Evolutionary conservation across 2,888 invertebrate genomes (phyloP).

Genomic region (Eremobia ochroleuca): DNA sequence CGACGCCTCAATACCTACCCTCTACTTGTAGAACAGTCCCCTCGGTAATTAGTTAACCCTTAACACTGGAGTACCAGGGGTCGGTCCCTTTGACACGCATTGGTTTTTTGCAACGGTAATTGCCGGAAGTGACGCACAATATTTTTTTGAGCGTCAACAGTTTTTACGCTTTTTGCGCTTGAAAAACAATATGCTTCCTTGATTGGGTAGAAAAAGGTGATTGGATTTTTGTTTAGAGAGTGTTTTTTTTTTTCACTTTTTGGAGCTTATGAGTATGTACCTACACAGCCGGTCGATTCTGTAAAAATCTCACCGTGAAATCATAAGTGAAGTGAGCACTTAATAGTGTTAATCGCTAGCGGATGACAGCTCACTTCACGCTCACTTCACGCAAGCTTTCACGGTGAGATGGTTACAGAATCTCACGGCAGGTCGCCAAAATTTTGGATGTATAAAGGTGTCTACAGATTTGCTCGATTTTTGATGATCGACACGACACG

Average conservation of each 20-base stretch:
- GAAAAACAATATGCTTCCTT: constrained; percentile 52
- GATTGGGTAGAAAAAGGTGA: constrained; percentile 31
- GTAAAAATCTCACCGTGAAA: too few species aligned
- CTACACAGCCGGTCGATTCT: too few species aligned
- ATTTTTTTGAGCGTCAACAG: constrained; percentile 68
- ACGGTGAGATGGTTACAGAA: too few species aligned
- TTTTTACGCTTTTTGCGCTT: constrained; percentile 69
- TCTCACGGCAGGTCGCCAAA: neutral
- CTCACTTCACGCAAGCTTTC: too few species aligned
- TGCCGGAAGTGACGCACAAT: constrained; percentile 66
- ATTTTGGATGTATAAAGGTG: neutral
- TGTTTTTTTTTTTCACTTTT: constrained; percentile 3
- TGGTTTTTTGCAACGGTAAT: constrained; percentile 62
- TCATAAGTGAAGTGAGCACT: too few species aligned
- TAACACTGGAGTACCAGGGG: constrained; percentile 53
- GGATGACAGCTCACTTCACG: too few species aligned
- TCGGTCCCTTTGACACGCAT: constrained; percentile 40
- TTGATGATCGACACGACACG: neutral
- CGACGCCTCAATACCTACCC: constrained; percentile 31
- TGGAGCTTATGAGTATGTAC: too few species aligned
- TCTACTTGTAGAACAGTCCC: constrained; percentile 22
- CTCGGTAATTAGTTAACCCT: constrained; percentile 78
- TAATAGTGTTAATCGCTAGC: too few species aligned
- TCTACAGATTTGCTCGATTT: neutral
- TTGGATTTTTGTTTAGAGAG: constrained; percentile 1